Evolutionary conservation across 2,888 invertebrate genomes (phyloP), one percentile per base, ranked within the genome.

Genomic region (Fragum whitleyi): DNA sequence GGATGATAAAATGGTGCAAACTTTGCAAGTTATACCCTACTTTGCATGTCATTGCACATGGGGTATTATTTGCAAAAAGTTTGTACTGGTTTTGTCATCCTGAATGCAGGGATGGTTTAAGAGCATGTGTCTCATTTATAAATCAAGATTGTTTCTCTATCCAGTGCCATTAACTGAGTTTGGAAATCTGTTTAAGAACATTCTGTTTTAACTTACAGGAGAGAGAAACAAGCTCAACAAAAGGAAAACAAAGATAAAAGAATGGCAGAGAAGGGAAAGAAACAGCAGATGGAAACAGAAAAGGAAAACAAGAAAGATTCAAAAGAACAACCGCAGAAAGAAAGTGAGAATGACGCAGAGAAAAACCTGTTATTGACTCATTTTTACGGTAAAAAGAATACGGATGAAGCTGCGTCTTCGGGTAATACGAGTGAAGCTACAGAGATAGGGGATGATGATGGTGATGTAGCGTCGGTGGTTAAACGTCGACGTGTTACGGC

Each of bases 401-500:
- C 47, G 9, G 88, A 84, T 32, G 81, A 79, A 26, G 80, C 67
- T 19, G 69, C 72, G 9, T 47, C 81, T 26, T 69, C 86, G 65
- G 53, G 81, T 75, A 59, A 85, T 79, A 57, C 77, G 76, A 71
- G 86, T 74, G 84, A 83, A 2, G 72, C 78, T 0, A 86, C 86
- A 26, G 80, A 78, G 7, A 81, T 79, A 11, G 89, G 86, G 16
- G 90, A 89, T 23, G 89, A 88, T 11, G 86, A 87, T 23, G 88
- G 84, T 62, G 88, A 89, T 77, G 80, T 93, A 53, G 90, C 90
- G 3, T 90, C 92, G 5, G 88, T 89, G 19, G 90, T 94, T 23
- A 93, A 92, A 80, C 79, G 92, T n/a, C 83, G 94, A 1, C 84
- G 93, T 51, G 68, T 90, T 1, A 86, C 90, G 65, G 86, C 93